Percentiles rank a stretch among this genome's conserved stretches.
Evolutionary conservation across 2,888 invertebrate species (phyloP).

Genomic region (Cerastoderma edule): DNA sequence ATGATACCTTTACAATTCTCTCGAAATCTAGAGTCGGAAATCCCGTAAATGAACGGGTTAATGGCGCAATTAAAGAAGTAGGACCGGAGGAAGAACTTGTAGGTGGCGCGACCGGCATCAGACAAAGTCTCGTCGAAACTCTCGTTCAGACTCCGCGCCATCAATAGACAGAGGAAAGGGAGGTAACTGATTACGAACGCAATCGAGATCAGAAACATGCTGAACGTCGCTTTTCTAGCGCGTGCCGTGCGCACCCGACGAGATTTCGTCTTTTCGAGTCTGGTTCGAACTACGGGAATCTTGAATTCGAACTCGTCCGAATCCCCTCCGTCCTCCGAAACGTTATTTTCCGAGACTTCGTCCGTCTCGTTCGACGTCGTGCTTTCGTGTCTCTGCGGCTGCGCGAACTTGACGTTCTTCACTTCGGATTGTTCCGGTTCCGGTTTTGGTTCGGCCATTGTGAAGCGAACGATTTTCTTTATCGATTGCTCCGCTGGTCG

Average conservation of each 20-base stretch:
- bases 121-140: conserved; percentile 54
- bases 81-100: conserved; percentile 64
- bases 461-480: conserved; percentile 11
- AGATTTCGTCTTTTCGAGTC: conserved; percentile 32
- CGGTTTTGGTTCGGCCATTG: not conserved
- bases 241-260: conserved; percentile 34
- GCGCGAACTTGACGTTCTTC: conserved; percentile 4
- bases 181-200: conserved; percentile 63
- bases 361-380: conserved; percentile 29
- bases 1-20: not conserved
- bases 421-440: too few relatives aligned
- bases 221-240: conserved; percentile 62
- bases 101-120: conserved; percentile 45
- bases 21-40: conserved; percentile 43
- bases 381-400: not conserved
- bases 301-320: conserved; percentile 22
- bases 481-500: not conserved
- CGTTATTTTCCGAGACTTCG: conserved; percentile 22
- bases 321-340: conserved; percentile 34
- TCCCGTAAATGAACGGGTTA: conserved; percentile 71
- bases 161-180: conserved; percentile 60
- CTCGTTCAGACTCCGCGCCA: conserved; percentile 40
- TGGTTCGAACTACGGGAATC: not conserved
- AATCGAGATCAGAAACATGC: conserved; percentile 66
- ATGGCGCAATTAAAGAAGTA: conserved; percentile 69